phyloP scores from a whole-genome alignment of 2,888 invertebrate species.

The Autographa gamma region DNA sequence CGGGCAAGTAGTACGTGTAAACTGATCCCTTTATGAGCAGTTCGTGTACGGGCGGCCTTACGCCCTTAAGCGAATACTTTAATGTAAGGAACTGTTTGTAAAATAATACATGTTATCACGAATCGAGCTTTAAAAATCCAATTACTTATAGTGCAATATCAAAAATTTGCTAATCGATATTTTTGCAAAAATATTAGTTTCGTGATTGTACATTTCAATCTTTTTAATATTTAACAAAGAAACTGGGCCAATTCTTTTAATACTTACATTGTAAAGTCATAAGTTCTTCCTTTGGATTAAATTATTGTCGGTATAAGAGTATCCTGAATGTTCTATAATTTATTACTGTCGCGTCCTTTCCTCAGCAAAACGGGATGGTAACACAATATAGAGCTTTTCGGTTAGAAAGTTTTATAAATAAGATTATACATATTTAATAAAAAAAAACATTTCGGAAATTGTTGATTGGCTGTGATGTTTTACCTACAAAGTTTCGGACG shows the following conservation, averaged over 20 bases:
- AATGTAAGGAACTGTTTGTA: constrained; percentile 45
- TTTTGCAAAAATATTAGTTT: constrained; percentile 45
- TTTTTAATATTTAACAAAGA: constrained; percentile 39
- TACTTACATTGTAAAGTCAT: constrained; percentile 34
- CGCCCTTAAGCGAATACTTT: constrained; percentile 33
- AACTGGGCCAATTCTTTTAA: constrained; percentile 54
- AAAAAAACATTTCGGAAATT: constrained; percentile 47
- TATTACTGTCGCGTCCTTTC: not conserved
- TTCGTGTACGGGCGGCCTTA: constrained; percentile 3
- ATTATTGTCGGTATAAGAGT: constrained; percentile 40
- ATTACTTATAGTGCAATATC: constrained; percentile 61
- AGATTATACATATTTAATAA: constrained; percentile 21
- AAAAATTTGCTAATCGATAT: constrained; percentile 45
- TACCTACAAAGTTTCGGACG: constrained; percentile 39
- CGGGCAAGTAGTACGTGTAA: too few species aligned
- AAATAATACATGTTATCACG: constrained; percentile 54
- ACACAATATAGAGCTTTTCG: constrained; percentile 19
- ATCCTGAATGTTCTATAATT: constrained; percentile 4
- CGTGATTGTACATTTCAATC: constrained; percentile 30
- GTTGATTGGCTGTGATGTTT: constrained; percentile 61
- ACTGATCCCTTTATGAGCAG: too few species aligned
- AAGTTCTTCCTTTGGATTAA: constrained; percentile 42
- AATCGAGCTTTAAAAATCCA: constrained; percentile 62
- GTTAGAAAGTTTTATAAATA: not conserved
- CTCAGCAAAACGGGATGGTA: not conserved